Conservation (phyloP, 2,797 vertebrate species). For the Antrozous pallidus region DNA sequence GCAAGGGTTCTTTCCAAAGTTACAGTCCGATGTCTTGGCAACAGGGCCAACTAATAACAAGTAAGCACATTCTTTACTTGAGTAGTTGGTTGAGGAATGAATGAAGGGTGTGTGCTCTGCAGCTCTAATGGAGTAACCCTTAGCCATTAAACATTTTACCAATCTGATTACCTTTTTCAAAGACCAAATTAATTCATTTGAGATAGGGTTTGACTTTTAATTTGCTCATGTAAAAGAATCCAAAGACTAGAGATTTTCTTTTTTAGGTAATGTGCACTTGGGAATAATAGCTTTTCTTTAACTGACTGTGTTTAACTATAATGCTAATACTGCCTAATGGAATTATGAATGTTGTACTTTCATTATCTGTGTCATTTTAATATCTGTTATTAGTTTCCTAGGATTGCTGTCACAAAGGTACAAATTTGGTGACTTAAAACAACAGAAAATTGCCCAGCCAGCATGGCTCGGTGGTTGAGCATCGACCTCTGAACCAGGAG, state of each 20-base stretch:
- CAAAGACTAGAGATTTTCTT: not conserved
- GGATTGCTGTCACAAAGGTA: not conserved
- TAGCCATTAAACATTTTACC: not conserved
- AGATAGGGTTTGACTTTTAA: not conserved
- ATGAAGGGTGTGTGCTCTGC: not conserved
- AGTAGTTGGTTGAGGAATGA: not conserved
- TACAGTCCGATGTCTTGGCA: constrained; percentile 94
- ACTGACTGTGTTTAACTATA: not conserved
- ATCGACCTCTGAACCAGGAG: no score
- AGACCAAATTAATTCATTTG: not conserved
- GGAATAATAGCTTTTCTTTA: constrained; percentile 5
- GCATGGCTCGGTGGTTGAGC: no score
- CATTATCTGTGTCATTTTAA: not conserved
- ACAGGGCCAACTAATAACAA: constrained; percentile 93
- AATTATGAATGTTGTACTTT: not conserved
- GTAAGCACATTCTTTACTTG: constrained; percentile 84
- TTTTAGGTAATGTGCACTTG: not conserved
- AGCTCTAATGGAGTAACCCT: not conserved
- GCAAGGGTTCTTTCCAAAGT: constrained; percentile 95
- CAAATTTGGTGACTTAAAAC: not conserved
- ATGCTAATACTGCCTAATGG: not conserved
- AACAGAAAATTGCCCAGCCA: not conserved
- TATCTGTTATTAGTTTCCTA: not conserved
- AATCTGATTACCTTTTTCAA: not conserved
- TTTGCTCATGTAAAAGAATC: not conserved